These are phyloP conservation scores for Argyrosomus japonicus DNA, from an alignment of 2,113 vertebrate species.

Conservation along the genomic window DNA sequence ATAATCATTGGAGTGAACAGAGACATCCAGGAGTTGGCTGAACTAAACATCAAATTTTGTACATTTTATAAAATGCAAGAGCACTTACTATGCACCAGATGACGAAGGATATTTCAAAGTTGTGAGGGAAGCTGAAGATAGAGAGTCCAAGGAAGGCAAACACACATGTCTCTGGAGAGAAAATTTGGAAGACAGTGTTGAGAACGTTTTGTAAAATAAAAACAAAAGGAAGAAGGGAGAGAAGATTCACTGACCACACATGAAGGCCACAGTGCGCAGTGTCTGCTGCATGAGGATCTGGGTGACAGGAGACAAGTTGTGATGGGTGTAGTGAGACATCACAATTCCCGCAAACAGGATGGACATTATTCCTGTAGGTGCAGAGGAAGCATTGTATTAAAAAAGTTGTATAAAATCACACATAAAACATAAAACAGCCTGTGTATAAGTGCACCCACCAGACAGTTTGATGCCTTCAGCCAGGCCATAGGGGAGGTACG, in stretches of 20 bases:
- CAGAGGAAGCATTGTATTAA: constrained; percentile 1
- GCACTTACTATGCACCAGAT: constrained; percentile 99
- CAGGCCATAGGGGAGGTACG: constrained; percentile 97
- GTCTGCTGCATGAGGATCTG: constrained; percentile 99
- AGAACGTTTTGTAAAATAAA: background rate
- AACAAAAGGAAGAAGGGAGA: constrained; percentile 11
- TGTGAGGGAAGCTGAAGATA: constrained; percentile 99
- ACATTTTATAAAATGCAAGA: background rate
- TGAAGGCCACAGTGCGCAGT: constrained; percentile 94
- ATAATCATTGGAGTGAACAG: background rate
- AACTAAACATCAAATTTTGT: background rate
- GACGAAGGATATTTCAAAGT: constrained; percentile 98
- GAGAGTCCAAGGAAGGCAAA: constrained; percentile 98
- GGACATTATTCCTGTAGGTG: constrained; percentile 93
- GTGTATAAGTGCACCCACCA: constrained; percentile 80
- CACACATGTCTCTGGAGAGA: constrained; percentile 94
- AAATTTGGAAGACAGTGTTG: constrained; percentile 31
- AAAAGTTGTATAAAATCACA: background rate
- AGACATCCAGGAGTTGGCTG: background rate
- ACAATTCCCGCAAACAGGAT: constrained; percentile 98
- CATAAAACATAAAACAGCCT: background rate
- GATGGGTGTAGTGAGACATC: constrained; percentile 99
- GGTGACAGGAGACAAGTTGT: constrained; percentile 97
- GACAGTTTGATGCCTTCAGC: constrained; percentile 97
- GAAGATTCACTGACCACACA: constrained; percentile 92